phyloP scores from a whole-genome alignment of 2,888 invertebrate species.

The Philhelius pedissequus region DNA sequence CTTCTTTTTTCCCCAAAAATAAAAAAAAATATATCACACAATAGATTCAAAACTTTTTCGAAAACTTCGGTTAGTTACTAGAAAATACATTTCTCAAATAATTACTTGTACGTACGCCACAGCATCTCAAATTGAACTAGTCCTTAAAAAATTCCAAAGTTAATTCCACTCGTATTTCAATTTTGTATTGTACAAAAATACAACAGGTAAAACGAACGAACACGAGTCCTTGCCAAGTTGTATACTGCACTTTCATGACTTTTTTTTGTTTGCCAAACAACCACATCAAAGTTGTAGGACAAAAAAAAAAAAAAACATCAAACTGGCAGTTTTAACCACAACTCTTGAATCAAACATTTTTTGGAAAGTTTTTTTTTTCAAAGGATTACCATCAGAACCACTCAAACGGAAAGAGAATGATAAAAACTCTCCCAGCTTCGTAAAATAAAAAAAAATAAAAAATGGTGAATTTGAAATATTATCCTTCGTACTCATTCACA shows the following conservation, averaged over 20 bases:
- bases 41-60: neutral
- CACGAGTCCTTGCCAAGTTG: neutral
- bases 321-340: neutral
- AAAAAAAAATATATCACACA: neutral
- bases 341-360: neutral
- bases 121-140: neutral
- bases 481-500: neutral
- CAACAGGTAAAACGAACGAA: constrained; percentile 8
- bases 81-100: neutral
- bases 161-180: neutral
- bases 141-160: neutral
- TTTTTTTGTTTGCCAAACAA: neutral
- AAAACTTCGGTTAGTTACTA: neutral
- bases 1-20: neutral
- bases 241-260: constrained; percentile 16
- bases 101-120: neutral
- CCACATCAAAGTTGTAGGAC: neutral
- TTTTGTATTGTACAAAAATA: neutral
- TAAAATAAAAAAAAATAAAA: neutral
- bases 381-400: constrained; percentile 1
- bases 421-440: neutral
- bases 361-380: neutral
- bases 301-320: neutral
- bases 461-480: neutral
- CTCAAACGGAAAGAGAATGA: constrained; percentile 12